phyloP scores from a whole-genome alignment of 2,888 invertebrate species.

The Resseliella maxima region DNA sequence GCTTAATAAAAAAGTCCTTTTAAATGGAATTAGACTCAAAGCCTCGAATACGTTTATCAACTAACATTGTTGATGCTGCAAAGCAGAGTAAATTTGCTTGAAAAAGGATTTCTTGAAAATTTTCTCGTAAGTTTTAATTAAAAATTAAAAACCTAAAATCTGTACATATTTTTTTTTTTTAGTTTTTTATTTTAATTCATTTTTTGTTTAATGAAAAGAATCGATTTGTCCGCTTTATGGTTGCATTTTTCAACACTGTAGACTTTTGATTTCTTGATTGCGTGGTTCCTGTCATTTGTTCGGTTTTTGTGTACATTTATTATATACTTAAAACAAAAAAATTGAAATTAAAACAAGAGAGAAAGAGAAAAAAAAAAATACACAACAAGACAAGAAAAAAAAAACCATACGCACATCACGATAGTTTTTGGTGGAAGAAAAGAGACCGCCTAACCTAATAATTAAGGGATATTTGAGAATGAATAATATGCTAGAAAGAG shows the following conservation, averaged over 20 bases:
- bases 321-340: background rate
- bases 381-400: background rate
- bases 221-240: too few relatives aligned
- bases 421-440: conserved; percentile 11
- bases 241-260: too few relatives aligned
- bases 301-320: conserved; percentile 12
- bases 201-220: too few relatives aligned
- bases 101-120: background rate
- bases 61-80: background rate
- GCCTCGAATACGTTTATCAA: background rate
- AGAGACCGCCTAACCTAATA: background rate
- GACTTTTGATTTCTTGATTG: too few relatives aligned
- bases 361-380: background rate
- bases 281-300: too few relatives aligned
- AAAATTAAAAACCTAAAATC: too few relatives aligned
- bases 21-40: background rate
- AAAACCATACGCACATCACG: conserved; percentile 13
- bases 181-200: too few relatives aligned
- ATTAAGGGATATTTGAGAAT: background rate
- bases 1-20: background rate
- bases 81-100: background rate
- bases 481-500: background rate
- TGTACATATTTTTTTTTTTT: too few relatives aligned
- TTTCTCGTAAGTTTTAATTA: background rate
- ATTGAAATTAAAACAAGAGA: conserved; percentile 8